Percentiles rank a stretch among this genome's conserved stretches.
phyloP scores from a whole-genome alignment of 2,888 invertebrate species.

The Cordilura impudica region DNA sequence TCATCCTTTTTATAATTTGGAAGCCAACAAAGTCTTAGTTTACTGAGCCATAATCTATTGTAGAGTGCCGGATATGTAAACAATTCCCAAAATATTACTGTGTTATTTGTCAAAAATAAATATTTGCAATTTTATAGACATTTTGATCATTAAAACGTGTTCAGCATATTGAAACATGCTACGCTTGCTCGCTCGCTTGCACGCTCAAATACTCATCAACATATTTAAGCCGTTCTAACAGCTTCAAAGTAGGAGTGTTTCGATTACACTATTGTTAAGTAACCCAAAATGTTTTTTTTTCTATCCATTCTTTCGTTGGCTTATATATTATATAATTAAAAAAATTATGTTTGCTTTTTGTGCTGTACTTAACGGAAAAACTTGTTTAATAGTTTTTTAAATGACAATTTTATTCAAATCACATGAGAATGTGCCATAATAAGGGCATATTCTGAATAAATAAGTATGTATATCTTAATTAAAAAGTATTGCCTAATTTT shows the following conservation, averaged over 20 bases:
- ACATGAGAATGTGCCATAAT: conserved; percentile 9
- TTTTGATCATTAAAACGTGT: conserved; percentile 30
- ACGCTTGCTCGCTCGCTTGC: not conserved
- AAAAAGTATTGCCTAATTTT: not conserved
- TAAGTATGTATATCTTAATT: not conserved
- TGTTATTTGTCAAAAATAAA: conserved; percentile 23
- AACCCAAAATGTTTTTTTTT: not conserved
- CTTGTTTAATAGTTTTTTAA: conserved; percentile 21
- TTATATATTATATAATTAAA: conserved; percentile 32
- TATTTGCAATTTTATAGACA: conserved; percentile 15
- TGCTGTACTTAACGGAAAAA: conserved; percentile 31
- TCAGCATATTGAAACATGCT: not conserved
- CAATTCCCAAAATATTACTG: conserved; percentile 22
- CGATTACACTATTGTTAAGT: not conserved
- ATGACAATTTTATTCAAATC: conserved; percentile 39
- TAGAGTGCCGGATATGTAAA: conserved; percentile 8
- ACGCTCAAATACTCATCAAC: not conserved
- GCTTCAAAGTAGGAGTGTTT: conserved; percentile 25
- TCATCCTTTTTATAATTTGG: too few relatives aligned
- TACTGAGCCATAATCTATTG: not conserved
- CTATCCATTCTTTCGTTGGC: not conserved
- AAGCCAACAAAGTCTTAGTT: too few relatives aligned
- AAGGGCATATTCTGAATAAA: conserved; percentile 27
- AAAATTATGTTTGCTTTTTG: not conserved
- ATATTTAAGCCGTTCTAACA: not conserved